Conservation (phyloP, 2,113 vertebrate species). For the Myiozetetes cayanensis region DNA sequence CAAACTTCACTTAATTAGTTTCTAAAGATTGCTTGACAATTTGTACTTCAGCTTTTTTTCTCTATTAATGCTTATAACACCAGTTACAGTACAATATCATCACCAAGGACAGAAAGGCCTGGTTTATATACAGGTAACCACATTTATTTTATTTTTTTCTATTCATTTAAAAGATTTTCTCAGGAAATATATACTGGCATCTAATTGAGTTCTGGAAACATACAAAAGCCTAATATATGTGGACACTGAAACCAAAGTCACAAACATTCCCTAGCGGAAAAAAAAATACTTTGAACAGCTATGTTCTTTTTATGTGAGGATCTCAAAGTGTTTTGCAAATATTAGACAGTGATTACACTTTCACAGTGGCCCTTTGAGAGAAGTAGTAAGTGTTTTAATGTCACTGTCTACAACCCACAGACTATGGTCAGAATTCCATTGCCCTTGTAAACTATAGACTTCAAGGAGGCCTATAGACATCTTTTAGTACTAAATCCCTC, state of each 20-base stretch:
- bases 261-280: not conserved
- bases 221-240: not conserved
- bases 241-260: not conserved
- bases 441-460: not conserved
- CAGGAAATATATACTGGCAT: not conserved
- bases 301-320: not conserved
- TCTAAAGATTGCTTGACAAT: conserved; percentile 3
- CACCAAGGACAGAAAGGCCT: not conserved
- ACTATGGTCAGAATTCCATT: not conserved
- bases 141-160: not conserved
- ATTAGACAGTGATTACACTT: not conserved
- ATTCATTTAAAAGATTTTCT: not conserved
- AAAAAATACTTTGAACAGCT: not conserved
- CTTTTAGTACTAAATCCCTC: not conserved
- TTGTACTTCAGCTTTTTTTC: not conserved
- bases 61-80: not conserved
- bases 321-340: not conserved
- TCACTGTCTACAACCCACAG: not conserved
- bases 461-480: not conserved
- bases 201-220: not conserved
- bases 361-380: not conserved
- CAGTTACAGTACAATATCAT: not conserved
- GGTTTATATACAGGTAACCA: not conserved
- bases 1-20: not conserved
- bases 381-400: not conserved